phyloP scores from a whole-genome alignment of 2,888 invertebrate genomes.

The Eupeodes luniger region DNA sequence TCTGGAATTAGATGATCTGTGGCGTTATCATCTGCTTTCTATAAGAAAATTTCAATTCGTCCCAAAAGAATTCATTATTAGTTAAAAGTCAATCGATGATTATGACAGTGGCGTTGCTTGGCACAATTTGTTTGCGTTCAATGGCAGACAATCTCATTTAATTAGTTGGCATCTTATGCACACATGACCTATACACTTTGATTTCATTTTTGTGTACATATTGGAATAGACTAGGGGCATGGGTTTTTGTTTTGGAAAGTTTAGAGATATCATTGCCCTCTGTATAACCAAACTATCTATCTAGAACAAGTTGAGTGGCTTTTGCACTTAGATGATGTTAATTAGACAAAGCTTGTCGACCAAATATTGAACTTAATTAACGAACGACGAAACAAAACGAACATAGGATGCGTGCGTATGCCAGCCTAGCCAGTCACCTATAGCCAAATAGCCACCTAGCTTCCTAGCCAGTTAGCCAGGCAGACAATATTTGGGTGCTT shows the following conservation, averaged over 20 bases:
- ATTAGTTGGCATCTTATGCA: neutral
- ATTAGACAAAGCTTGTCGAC: conserved; percentile 19
- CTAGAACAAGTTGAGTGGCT: conserved; percentile 40
- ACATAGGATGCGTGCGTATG: conserved; percentile 29
- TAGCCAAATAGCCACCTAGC: too few species aligned
- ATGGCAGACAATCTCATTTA: neutral
- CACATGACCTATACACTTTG: neutral
- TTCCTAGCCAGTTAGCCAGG: too few species aligned
- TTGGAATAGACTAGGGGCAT: neutral
- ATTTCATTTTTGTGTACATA: neutral
- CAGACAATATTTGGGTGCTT: too few species aligned
- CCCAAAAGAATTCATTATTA: conserved; percentile 18
- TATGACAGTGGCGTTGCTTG: neutral
- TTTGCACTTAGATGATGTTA: conserved; percentile 49
- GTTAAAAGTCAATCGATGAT: conserved; percentile 20
- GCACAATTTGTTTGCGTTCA: neutral
- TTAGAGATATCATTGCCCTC: conserved; percentile 32
- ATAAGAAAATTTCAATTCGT: neutral
- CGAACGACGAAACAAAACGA: conserved; percentile 16
- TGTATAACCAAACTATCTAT: neutral
- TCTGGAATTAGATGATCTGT: conserved; percentile 6
- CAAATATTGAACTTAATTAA: conserved; percentile 63
- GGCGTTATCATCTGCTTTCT: neutral
- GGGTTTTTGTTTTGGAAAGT: conserved; percentile 17
- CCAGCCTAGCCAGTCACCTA: neutral